A percentile compares a stretch with the other conserved stretches of the same genome.
These are phyloP conservation scores for Erebia epiphron DNA, from an alignment of 2,888 invertebrate genomes.

Conservation along the genomic window DNA sequence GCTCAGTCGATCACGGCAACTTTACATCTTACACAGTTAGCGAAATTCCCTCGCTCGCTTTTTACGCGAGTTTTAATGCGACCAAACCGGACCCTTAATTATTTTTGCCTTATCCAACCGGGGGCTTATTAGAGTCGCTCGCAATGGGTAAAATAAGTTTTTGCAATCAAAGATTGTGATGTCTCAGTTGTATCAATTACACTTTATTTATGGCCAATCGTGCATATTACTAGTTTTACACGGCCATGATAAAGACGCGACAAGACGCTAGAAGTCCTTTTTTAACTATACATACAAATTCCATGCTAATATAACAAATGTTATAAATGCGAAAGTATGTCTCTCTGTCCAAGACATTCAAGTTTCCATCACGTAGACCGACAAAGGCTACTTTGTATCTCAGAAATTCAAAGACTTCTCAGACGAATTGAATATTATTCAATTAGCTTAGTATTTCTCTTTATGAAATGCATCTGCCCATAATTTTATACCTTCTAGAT, in stretches of 20 bases:
- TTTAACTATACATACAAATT: not conserved
- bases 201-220: constrained; percentile 40
- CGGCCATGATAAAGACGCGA: constrained; percentile 7
- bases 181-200: constrained; percentile 45
- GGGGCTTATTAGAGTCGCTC: constrained; percentile 41
- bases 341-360: too few relatives aligned
- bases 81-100: constrained; percentile 43
- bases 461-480: too few relatives aligned
- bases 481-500: too few relatives aligned
- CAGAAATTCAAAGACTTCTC: too few relatives aligned
- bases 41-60: constrained; percentile 36
- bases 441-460: too few relatives aligned
- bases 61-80: constrained; percentile 41
- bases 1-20: constrained; percentile 45
- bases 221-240: constrained; percentile 38
- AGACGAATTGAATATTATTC: too few relatives aligned
- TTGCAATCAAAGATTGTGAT: constrained; percentile 33
- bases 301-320: too few relatives aligned
- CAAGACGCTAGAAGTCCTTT: not conserved
- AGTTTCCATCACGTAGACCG: too few relatives aligned
- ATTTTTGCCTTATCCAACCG: constrained; percentile 42
- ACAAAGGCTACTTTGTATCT: too few relatives aligned
- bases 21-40: constrained; percentile 38
- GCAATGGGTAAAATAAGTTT: constrained; percentile 41
- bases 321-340: too few relatives aligned